phyloP scores from a whole-genome alignment of 2,113 vertebrate species.

The Helogale parvula region DNA sequence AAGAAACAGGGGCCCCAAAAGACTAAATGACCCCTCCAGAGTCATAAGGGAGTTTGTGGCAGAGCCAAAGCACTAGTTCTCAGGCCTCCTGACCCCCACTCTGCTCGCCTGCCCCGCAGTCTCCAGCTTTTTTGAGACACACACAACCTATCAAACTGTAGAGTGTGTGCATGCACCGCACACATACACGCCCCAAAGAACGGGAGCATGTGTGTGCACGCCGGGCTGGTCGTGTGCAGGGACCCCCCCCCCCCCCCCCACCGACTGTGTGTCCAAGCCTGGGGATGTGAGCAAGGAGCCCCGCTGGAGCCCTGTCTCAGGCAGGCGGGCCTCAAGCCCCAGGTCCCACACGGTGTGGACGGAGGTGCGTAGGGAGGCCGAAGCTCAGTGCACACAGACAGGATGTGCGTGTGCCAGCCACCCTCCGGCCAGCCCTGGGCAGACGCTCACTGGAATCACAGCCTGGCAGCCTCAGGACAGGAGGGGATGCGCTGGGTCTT shows the following conservation, averaged over 20 bases:
- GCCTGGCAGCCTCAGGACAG: neutral
- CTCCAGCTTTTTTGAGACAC: neutral
- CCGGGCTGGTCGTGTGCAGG: neutral
- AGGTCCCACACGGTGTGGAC: neutral
- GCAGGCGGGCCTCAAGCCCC: neutral
- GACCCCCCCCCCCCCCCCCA: neutral
- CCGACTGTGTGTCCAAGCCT: neutral
- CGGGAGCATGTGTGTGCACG: neutral
- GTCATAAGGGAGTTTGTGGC: neutral
- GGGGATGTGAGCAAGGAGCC: no score
- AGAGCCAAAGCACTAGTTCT: neutral
- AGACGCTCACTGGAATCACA: neutral
- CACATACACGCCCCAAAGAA: neutral
- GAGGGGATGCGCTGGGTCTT: neutral
- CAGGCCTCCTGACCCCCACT: neutral
- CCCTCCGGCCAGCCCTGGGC: accelerated
- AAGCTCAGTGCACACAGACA: neutral
- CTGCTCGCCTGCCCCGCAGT: neutral
- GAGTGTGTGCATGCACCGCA: neutral
- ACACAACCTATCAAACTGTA: neutral
- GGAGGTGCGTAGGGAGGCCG: neutral
- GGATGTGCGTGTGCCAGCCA: no score
- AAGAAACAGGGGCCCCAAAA: neutral
- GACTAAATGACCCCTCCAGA: neutral
- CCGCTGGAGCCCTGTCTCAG: neutral